Evolutionary conservation across 2,113 vertebrate species (phyloP), one percentile per base, ranked within the genome.

Genomic region (Oxyruncus cristatus): DNA sequence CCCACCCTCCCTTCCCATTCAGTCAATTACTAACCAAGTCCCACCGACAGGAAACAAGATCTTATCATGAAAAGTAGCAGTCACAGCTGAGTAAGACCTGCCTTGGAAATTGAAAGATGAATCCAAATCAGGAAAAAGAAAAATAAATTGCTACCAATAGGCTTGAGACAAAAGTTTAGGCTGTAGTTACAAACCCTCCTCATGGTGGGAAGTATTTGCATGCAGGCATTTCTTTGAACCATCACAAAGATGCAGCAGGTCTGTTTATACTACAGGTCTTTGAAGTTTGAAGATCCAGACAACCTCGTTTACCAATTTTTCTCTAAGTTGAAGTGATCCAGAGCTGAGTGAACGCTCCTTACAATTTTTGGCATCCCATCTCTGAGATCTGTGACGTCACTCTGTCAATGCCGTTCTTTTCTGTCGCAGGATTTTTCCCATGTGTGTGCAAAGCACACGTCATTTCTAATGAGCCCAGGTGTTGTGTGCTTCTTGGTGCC

Each of bases 381-480:
- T 80, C 42, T 70, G 27, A 88, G 55, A 44, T 2, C 1, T 30
- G 8, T 70, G 41, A 58, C 39, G 15, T 83, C 77, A 63, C 18
- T 82, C 14, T 2, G 0, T 35, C 1, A 0, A 12, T 63, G 44
- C 7, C 2, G 1, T 32, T 42, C 9, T 28, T 66, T 75, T 65
- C 73, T 85, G 14, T 52, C 75, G 27, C 27, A 52, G 20, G 35
- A 65, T 33, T 88, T 79, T 76, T 92, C 73, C 35, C 42, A 5
- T 35, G 13, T 42, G 13, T 42, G 18, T 56, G 39, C 21, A 78
- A 85, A 56, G 26, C 26, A 55, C 11, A 14, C 0, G 1, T 52
- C 8, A 58, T 66, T 89, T 68, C 66, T 85, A 61, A 66, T 5
- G 2, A 91, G 6, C 9, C 44, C 41, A 87, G 80, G 41, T 63